Conservation (phyloP, 2,797 vertebrate species). For the Enteromius fasciolatus region DNA sequence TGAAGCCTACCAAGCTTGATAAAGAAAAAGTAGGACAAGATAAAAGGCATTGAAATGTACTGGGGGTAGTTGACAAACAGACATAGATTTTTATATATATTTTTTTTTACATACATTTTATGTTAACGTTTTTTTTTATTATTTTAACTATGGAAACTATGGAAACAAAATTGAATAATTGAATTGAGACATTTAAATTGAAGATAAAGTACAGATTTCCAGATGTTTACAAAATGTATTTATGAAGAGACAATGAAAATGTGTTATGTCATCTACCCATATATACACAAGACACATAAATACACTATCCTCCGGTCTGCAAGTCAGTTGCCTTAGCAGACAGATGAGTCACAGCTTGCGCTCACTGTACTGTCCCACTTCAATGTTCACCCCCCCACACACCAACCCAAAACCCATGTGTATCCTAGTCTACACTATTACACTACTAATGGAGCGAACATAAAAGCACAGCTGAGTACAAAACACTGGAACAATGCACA, state of each 20-base stretch:
- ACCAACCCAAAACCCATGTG: conserved; percentile 43
- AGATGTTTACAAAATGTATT: background rate
- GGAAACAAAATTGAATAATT: background rate
- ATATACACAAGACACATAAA: conserved; percentile 18
- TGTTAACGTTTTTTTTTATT: background rate
- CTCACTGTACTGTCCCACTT: conserved; percentile 28
- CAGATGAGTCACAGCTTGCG: conserved; percentile 47
- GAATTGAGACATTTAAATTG: background rate
- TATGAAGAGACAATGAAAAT: background rate
- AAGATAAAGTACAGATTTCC: background rate
- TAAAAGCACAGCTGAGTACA: background rate
- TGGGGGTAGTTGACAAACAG: background rate
- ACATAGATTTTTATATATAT: background rate
- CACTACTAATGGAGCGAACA: conserved; percentile 40
- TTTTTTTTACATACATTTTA: background rate
- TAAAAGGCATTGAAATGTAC: background rate
- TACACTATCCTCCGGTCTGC: conserved; percentile 6
- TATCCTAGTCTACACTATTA: conserved; percentile 37
- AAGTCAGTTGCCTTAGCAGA: conserved; percentile 36
- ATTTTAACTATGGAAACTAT: background rate
- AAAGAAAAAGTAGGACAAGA: background rate
- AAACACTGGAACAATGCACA: background rate
- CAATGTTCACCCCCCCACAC: conserved; percentile 16
- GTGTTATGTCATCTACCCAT: background rate
- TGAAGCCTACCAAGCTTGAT: background rate